Conservation (phyloP, 2,113 vertebrate species). For the Talpa occidentalis region DNA sequence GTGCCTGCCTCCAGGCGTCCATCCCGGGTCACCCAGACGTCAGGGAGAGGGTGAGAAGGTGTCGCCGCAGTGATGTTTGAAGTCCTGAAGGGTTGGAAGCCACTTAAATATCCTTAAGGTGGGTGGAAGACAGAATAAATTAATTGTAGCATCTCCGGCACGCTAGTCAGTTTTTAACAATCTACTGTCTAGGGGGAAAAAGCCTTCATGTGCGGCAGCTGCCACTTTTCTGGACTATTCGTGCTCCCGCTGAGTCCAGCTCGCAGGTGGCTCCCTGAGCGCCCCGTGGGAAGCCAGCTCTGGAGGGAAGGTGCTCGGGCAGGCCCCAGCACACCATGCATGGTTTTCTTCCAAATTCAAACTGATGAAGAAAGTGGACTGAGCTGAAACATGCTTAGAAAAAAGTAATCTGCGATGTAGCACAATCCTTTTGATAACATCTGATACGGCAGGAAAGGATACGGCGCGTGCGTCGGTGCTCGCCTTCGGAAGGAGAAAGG, state of each 20-base stretch:
- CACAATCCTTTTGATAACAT: not conserved
- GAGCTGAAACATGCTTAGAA: not conserved
- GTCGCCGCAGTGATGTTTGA: not conserved
- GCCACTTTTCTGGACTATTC: not conserved
- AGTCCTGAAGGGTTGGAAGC: not conserved
- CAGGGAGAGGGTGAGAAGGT: not conserved
- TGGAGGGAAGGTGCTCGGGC: not conserved
- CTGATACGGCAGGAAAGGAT: not conserved
- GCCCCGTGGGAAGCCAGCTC: not conserved
- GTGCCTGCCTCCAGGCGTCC: not conserved
- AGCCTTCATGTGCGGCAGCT: not conserved
- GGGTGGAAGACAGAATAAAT: not conserved
- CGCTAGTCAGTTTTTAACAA: not conserved
- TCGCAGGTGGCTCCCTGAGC: too few relatives aligned
- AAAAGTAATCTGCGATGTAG: not conserved
- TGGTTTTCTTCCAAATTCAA: not conserved
- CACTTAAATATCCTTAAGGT: not conserved
- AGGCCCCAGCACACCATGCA: not conserved
- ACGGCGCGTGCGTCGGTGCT: too few relatives aligned
- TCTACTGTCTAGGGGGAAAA: not conserved
- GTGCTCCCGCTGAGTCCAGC: not conserved
- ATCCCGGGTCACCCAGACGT: not conserved
- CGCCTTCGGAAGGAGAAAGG: not conserved
- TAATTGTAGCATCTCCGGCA: fast-evolving
- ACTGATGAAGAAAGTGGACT: not conserved